A percentile compares a stretch with the other conserved stretches of the same genome.
Conservation (phyloP, 1,140 invertebrate genomes). For the Coenobita brevimanus region DNA sequence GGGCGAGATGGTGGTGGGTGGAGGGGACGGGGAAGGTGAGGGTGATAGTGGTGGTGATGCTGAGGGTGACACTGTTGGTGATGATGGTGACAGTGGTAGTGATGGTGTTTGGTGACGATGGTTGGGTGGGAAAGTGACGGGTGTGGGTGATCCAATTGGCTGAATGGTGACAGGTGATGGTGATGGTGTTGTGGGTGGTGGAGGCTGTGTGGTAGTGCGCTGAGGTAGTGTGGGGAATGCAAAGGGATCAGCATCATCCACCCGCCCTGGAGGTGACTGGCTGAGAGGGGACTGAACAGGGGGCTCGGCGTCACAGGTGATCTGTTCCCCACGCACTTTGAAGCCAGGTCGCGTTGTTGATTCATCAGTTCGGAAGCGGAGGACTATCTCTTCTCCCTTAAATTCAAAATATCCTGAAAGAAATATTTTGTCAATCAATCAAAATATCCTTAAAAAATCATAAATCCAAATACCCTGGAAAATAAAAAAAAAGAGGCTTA, state of each 20-base stretch:
- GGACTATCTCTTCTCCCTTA: constrained; percentile 27
- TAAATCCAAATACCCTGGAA: too few relatives aligned
- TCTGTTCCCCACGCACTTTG: constrained; percentile 16
- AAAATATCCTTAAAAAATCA: too few relatives aligned
- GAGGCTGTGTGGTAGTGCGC: background rate
- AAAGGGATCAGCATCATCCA: background rate
- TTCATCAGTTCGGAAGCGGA: constrained; percentile 47
- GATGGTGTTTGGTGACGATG: background rate
- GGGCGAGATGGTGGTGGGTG: background rate
- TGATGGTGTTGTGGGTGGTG: background rate
- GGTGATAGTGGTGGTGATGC: background rate
- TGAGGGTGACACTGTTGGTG: background rate
- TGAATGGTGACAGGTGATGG: background rate
- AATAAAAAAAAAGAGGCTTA: too few relatives aligned
- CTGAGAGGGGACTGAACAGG: constrained; percentile 35
- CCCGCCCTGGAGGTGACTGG: constrained; percentile 21
- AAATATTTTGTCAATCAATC: too few relatives aligned
- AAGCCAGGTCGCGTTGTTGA: constrained; percentile 33
- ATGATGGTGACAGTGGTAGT: background rate
- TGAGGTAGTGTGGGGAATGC: background rate
- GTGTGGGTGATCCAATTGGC: too few relatives aligned
- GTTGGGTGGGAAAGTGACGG: background rate
- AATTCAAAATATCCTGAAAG: constrained; percentile 41
- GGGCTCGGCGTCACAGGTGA: background rate
- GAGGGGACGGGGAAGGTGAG: background rate